These are phyloP conservation scores for Hassar affinis DNA, from an alignment of 2,113 vertebrate species.

Conservation along the genomic window DNA sequence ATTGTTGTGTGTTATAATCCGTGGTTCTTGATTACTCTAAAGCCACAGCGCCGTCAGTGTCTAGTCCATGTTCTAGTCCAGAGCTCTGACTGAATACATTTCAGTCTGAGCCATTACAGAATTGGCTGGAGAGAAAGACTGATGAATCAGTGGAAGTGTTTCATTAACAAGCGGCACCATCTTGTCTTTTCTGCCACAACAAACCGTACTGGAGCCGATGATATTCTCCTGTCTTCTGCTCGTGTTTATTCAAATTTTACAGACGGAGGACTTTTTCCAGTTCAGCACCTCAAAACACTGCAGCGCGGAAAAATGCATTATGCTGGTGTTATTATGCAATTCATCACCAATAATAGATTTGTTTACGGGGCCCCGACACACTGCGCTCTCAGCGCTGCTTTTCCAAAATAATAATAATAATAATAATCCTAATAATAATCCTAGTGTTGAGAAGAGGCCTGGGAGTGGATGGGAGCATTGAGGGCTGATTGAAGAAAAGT, in stretches of 20 bases:
- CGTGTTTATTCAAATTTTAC: conserved; percentile 80
- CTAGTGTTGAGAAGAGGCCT: conserved; percentile 57
- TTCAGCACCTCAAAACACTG: conserved; percentile 79
- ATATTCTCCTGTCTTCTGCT: conserved; percentile 60
- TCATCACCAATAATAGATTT: conserved; percentile 86
- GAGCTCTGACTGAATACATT: conserved; percentile 39
- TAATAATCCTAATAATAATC: conserved; percentile 74
- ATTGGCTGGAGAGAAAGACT: conserved; percentile 41
- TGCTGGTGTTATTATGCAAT: conserved; percentile 82
- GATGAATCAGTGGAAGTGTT: conserved; percentile 58
- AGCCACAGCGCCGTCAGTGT: not conserved
- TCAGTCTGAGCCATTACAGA: conserved; percentile 33
- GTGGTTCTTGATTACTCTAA: conserved; percentile 23
- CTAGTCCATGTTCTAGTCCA: conserved; percentile 35
- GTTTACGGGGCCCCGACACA: conserved; percentile 77
- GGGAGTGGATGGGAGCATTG: conserved; percentile 75
- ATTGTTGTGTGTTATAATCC: conserved; percentile 34
- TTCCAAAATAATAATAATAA: conserved; percentile 83
- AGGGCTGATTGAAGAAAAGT: conserved; percentile 50
- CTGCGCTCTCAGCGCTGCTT: conserved; percentile 73
- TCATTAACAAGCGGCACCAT: conserved; percentile 55
- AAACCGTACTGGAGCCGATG: conserved; percentile 54
- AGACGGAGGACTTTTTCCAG: conserved; percentile 77
- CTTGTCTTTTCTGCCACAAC: conserved; percentile 48
- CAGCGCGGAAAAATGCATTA: conserved; percentile 79